Evolutionary conservation across 2,888 invertebrate genomes (phyloP).

Genomic region (Isoperla grammatica): DNA sequence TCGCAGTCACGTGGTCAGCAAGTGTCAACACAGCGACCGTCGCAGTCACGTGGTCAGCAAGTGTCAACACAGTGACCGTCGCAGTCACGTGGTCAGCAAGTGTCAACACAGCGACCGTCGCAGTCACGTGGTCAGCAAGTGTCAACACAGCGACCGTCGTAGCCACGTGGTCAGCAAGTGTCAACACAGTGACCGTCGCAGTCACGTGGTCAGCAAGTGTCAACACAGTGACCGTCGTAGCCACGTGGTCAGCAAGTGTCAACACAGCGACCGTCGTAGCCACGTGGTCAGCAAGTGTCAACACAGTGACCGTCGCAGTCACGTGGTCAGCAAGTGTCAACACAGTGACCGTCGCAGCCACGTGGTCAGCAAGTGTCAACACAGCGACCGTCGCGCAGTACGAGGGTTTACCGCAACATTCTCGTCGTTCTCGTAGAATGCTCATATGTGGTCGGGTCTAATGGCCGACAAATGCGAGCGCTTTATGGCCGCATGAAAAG

Average conservation of each 20-base stretch:
- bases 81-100: not conserved
- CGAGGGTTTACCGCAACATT: conserved; percentile 7
- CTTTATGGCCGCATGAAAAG: conserved; percentile 12
- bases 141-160: not conserved
- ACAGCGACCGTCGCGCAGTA: not conserved
- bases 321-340: not conserved
- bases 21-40: not conserved
- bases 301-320: not conserved
- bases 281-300: not conserved
- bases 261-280: not conserved
- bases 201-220: not conserved
- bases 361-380: not conserved
- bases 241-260: not conserved
- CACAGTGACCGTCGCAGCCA: not conserved
- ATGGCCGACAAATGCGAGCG: conserved; percentile 12
- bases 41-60: not conserved
- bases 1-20: not conserved
- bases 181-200: not conserved
- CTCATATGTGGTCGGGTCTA: conserved; percentile 10
- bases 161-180: not conserved
- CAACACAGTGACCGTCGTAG: not conserved
- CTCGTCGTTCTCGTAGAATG: not conserved
- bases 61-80: not conserved
- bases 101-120: not conserved
- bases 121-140: not conserved